Conservation (phyloP, 2,797 vertebrate species). For the Bufotes viridis region DNA sequence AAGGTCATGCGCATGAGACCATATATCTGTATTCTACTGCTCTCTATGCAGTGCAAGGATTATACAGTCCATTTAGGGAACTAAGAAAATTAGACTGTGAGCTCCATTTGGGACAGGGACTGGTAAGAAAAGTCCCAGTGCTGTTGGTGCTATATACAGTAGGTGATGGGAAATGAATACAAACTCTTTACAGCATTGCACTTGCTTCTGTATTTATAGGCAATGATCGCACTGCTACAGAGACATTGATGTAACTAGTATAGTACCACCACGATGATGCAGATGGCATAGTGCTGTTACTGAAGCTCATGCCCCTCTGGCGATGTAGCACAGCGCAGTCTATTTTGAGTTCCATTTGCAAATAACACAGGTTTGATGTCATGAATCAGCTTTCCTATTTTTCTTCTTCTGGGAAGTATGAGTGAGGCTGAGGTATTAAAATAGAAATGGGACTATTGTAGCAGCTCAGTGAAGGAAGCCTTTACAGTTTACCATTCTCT, state of each 20-base stretch:
- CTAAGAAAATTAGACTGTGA: background rate
- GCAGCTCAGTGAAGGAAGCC: background rate
- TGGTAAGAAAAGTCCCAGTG: background rate
- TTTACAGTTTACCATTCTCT: background rate
- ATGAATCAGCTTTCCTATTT: conserved; percentile 26
- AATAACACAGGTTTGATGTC: conserved; percentile 33
- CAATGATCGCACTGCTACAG: background rate
- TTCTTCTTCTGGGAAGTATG: conserved; percentile 36
- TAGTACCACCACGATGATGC: background rate
- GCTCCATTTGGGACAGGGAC: background rate
- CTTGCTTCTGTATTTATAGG: background rate
- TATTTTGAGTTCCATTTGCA: conserved; percentile 19
- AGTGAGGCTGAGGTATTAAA: conserved; percentile 28
- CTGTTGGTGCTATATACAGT: no score
- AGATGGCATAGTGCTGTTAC: conserved; percentile 4
- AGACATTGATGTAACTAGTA: background rate
- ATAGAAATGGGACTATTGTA: conserved; percentile 23
- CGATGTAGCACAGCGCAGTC: background rate
- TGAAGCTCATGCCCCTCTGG: background rate
- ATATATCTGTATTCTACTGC: no score
- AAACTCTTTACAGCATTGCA: background rate
- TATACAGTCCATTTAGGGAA: background rate
- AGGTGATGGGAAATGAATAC: no score
- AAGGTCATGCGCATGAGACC: no score
- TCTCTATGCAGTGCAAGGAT: no score